These are phyloP conservation scores for Gallinago stenura DNA, from an alignment of 2,797 vertebrate species.

Conservation along the genomic window DNA sequence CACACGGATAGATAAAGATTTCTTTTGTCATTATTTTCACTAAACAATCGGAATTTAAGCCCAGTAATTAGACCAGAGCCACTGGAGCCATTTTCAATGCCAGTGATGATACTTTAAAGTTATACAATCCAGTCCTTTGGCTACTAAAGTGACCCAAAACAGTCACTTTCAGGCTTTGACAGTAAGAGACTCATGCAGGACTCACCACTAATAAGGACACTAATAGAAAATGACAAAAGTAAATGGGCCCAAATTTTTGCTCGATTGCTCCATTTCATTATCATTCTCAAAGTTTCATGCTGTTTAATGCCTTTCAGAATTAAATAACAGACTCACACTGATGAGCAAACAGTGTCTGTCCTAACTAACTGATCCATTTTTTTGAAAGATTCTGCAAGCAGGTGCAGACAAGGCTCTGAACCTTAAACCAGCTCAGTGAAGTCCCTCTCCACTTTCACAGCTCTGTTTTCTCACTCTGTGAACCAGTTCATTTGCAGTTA, in stretches of 20 bases:
- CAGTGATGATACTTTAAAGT: not conserved
- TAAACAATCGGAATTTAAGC: not conserved
- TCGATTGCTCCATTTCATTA: conserved; percentile 6
- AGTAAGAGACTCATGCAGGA: not conserved
- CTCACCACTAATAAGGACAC: not conserved
- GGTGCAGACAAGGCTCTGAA: not conserved
- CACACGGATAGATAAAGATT: not conserved
- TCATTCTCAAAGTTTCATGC: not conserved
- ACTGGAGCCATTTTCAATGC: not conserved
- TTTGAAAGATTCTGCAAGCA: not conserved
- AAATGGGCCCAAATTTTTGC: conserved; percentile 20
- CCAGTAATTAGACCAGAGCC: not conserved
- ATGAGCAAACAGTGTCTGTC: not conserved
- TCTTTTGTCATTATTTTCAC: not conserved
- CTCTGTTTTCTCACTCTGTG: not conserved
- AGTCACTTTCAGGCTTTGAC: not conserved
- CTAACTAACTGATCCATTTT: not conserved
- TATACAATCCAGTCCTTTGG: not conserved
- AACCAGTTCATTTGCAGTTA: not conserved
- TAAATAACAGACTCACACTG: not conserved
- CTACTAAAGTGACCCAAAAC: not conserved
- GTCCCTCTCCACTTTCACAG: not conserved
- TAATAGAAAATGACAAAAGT: conserved; percentile 33
- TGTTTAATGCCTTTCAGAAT: not conserved
- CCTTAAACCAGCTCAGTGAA: not conserved